A percentile compares a stretch with the other conserved stretches of the same genome.
These are phyloP conservation scores for Temnothorax rugatulus DNA, from an alignment of 2,888 invertebrate species.

Conservation along the genomic window DNA sequence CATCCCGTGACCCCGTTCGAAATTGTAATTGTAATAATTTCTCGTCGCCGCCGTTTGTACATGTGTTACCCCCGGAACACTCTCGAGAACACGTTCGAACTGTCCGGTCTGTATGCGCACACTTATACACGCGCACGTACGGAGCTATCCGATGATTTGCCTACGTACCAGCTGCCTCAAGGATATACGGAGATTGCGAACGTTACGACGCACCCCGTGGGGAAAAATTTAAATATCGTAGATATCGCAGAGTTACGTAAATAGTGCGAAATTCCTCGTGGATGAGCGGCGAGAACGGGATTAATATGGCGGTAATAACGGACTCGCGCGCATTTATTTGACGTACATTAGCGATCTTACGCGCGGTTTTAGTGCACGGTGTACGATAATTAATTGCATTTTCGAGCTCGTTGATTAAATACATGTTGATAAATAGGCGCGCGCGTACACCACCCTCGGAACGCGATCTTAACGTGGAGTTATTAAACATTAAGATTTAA, in stretches of 20 bases:
- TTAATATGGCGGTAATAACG: constrained; percentile 33
- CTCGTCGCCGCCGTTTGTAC: constrained; percentile 9
- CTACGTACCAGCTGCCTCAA: constrained; percentile 47
- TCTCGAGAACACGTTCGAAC: constrained; percentile 36
- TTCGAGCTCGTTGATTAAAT: constrained; percentile 50
- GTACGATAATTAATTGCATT: constrained; percentile 48
- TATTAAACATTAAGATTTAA: constrained; percentile 34
- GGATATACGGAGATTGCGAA: constrained; percentile 52
- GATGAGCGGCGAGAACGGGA: too few species aligned
- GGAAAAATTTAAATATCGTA: constrained; percentile 42
- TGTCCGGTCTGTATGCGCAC: constrained; percentile 21
- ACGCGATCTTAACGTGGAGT: constrained; percentile 18
- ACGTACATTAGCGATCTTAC: constrained; percentile 46
- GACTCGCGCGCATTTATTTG: constrained; percentile 36
- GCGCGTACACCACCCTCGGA: background rate
- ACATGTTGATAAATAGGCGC: constrained; percentile 40
- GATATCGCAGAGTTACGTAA: constrained; percentile 44
- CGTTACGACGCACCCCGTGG: constrained; percentile 27
- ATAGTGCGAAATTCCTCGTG: constrained; percentile 27
- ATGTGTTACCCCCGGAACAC: constrained; percentile 31
- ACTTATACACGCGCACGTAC: background rate
- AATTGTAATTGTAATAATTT: constrained; percentile 69
- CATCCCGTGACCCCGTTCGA: constrained; percentile 55
- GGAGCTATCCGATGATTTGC: constrained; percentile 45
- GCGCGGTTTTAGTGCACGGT: constrained; percentile 11